These are phyloP conservation scores for Sarcophaga caerulescens DNA, from an alignment of 2,888 invertebrate genomes.

Conservation along the genomic window DNA sequence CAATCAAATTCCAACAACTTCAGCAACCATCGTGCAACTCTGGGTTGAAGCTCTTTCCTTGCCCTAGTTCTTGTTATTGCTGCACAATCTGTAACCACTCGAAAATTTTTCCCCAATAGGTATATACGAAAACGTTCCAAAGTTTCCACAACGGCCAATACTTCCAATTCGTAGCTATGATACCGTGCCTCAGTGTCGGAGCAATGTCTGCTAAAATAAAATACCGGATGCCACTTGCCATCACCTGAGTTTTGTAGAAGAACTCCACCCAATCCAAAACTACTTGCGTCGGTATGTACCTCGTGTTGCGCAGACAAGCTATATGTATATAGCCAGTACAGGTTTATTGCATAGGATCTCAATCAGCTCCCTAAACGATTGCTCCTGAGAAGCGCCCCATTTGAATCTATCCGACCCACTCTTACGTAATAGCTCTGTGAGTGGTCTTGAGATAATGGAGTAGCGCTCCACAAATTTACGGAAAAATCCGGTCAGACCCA, in stretches of 20 bases:
- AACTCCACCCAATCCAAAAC: slow-evolving; percentile 66
- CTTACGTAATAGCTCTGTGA: slow-evolving; percentile 28
- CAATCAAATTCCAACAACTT: slow-evolving; percentile 35
- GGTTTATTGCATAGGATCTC: slow-evolving; percentile 43
- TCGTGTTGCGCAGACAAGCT: slow-evolving; percentile 56
- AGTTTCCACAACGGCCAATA: slow-evolving; percentile 67
- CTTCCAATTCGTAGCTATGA: slow-evolving; percentile 65
- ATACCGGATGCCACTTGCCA: slow-evolving; percentile 59
- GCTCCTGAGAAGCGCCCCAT: slow-evolving; percentile 39
- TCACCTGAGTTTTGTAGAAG: slow-evolving; percentile 57
- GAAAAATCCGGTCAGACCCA: slow-evolving; percentile 66
- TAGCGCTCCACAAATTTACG: slow-evolving; percentile 64
- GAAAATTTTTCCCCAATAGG: too few species aligned
- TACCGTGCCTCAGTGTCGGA: slow-evolving; percentile 58
- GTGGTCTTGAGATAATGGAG: slow-evolving; percentile 44
- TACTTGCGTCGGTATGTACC: slow-evolving; percentile 66
- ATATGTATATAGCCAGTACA: slow-evolving; percentile 53
- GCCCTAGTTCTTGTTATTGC: slow-evolving; percentile 13
- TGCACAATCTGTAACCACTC: slow-evolving; percentile 44
- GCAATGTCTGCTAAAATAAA: slow-evolving; percentile 66
- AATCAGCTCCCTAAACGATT: slow-evolving; percentile 45
- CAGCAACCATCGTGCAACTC: slow-evolving; percentile 37
- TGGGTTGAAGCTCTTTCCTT: slow-evolving; percentile 20
- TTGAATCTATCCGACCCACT: neutral
- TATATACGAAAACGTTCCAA: too few species aligned